phyloP scores from a whole-genome alignment of 1,140 invertebrate genomes.

The Drosophila nikananu region DNA sequence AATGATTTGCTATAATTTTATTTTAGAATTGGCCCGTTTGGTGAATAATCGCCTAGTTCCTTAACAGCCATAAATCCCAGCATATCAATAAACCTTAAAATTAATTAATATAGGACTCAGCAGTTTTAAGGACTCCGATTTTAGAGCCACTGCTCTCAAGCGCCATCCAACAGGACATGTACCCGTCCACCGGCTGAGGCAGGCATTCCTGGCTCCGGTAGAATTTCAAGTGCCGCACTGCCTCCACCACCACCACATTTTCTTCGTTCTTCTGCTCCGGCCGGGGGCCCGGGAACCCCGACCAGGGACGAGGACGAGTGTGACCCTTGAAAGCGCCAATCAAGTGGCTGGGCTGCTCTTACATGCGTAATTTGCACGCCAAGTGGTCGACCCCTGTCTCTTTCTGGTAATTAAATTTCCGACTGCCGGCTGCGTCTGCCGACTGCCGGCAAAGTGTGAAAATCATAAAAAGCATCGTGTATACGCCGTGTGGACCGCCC shows the following conservation, averaged over 20 bases:
- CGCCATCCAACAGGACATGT: not conserved
- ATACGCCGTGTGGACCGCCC: constrained; percentile 58
- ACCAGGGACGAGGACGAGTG: constrained; percentile 47
- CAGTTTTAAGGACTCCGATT: no score
- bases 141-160: not conserved
- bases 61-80: not conserved
- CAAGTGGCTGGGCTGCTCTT: constrained; percentile 70
- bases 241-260: not conserved
- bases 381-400: constrained; percentile 51
- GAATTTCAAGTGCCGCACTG: constrained; percentile 24
- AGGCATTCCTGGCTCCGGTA: constrained; percentile 7
- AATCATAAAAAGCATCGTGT: constrained; percentile 77
- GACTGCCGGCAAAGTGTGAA: constrained; percentile 64
- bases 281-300: not conserved
- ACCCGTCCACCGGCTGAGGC: not conserved
- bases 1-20: not conserved
- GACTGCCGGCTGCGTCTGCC: constrained; percentile 38
- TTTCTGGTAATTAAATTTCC: constrained; percentile 75
- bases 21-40: not conserved
- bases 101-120: not conserved
- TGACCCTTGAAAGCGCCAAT: constrained; percentile 78
- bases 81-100: not conserved
- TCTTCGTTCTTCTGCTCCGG: not conserved
- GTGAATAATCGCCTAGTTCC: not conserved
- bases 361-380: constrained; percentile 80